Conservation (phyloP, 2,888 invertebrate species). For the Lochmaea capreae region DNA sequence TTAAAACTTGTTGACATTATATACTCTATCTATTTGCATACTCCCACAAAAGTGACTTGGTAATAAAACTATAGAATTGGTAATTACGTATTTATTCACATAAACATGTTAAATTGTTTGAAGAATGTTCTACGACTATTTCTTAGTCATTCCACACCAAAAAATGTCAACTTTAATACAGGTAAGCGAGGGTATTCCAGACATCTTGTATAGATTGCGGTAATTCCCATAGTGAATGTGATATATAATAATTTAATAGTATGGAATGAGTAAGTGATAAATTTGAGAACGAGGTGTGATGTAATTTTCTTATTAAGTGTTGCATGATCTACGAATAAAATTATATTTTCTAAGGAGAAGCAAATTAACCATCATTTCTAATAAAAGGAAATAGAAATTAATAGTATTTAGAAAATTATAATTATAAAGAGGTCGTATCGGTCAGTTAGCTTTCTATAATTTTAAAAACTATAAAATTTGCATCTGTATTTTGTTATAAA, state of each 20-base stretch:
- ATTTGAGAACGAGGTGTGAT: neutral
- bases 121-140: slow-evolving; percentile 9
- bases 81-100: slow-evolving; percentile 21
- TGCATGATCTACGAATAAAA: slow-evolving; percentile 7
- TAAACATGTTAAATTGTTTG: slow-evolving; percentile 24
- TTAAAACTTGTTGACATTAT: too few species aligned
- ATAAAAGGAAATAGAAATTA: neutral
- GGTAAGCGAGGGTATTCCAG: too few species aligned
- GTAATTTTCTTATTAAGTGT: neutral
- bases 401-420: neutral
- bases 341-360: slow-evolving; percentile 20
- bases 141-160: neutral
- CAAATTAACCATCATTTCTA: neutral
- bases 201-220: neutral
- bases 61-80: slow-evolving; percentile 2
- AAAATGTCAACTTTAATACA: neutral
- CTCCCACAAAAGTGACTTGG: too few species aligned
- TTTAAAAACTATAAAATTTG: neutral
- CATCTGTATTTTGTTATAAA: too few species aligned
- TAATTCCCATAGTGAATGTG: neutral
- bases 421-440: neutral
- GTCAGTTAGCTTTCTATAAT: neutral
- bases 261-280: slow-evolving; percentile 6
- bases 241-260: neutral
- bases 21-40: too few species aligned